Percentiles rank a stretch among this genome's conserved stretches.
These are phyloP conservation scores for Gymnopithys bicolor DNA, from an alignment of 2,797 vertebrate genomes.

Conservation along the genomic window DNA sequence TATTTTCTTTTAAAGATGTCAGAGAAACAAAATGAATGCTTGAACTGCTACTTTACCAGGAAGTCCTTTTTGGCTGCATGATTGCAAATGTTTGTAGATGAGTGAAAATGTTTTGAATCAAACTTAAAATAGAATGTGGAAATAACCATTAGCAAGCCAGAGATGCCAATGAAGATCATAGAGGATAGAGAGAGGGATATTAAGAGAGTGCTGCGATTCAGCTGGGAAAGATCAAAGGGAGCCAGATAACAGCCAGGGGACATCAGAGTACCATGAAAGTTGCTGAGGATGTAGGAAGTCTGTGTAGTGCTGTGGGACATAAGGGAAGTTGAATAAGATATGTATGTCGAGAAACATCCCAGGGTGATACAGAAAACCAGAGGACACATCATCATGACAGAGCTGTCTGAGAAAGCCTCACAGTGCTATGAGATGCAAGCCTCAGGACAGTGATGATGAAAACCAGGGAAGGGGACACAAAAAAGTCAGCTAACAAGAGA, in stretches of 20 bases:
- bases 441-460: neutral
- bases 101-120: neutral
- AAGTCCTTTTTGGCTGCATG: neutral
- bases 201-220: slow-evolving; percentile 1
- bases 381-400: neutral
- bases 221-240: slow-evolving; percentile 59
- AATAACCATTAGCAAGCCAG: slow-evolving; percentile 35
- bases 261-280: slow-evolving; percentile 42
- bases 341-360: neutral
- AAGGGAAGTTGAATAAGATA: neutral
- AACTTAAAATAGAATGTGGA: slow-evolving; percentile 19
- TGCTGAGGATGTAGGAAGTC: slow-evolving; percentile 45
- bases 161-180: slow-evolving; percentile 25
- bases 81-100: neutral
- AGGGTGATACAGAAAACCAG: slow-evolving; percentile 2
- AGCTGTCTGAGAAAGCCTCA: slow-evolving; percentile 12
- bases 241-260: slow-evolving; percentile 47
- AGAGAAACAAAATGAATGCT: neutral
- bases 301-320: slow-evolving; percentile 9
- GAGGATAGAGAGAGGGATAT: neutral
- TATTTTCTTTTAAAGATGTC: neutral
- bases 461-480: neutral
- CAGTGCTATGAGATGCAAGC: neutral
- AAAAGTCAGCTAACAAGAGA: neutral
- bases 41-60: neutral